Percentiles rank a stretch among this genome's conserved stretches.
Conservation (phyloP, 1,140 invertebrate species). For the Drosophila saltans region DNA sequence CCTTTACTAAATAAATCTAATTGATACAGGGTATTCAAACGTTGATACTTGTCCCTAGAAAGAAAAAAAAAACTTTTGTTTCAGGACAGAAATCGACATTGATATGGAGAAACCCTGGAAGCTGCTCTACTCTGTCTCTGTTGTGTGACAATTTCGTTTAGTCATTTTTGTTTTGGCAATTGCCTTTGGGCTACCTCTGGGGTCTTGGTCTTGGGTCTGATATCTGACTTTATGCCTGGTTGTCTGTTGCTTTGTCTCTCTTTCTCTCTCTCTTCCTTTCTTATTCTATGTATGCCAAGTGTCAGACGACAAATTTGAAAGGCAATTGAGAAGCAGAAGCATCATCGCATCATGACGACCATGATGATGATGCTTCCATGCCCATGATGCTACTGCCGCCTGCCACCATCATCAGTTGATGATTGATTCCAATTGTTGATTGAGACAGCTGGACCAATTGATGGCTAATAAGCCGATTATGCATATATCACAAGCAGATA, state of each 20-base stretch:
- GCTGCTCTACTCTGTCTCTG: conserved; percentile 22
- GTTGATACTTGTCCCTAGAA: not conserved
- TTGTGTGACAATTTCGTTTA: conserved; percentile 46
- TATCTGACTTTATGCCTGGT: conserved; percentile 16
- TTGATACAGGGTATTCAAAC: not conserved
- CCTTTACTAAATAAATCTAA: no score
- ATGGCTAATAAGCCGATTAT: not conserved
- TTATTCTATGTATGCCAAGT: conserved; percentile 24
- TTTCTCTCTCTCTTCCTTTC: not conserved
- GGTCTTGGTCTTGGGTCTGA: conserved; percentile 2
- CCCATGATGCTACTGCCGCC: not conserved
- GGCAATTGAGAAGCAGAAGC: conserved; percentile 47
- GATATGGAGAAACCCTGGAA: conserved; percentile 20
- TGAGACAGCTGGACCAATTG: conserved; percentile 2
- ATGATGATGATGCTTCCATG: conserved; percentile 37
- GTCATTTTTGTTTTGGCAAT: conserved; percentile 39
- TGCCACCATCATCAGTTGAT: conserved; percentile 15
- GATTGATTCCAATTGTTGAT: conserved; percentile 38
- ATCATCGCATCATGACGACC: conserved; percentile 41
- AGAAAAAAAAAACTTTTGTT: not conserved
- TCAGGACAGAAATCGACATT: conserved; percentile 44
- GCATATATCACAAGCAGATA: not conserved
- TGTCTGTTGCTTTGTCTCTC: not conserved
- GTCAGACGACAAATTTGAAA: conserved; percentile 40
- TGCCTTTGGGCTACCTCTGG: conserved; percentile 20